phyloP scores from a whole-genome alignment of 2,888 invertebrate genomes.

The Aporophyla lueneburgensis region DNA sequence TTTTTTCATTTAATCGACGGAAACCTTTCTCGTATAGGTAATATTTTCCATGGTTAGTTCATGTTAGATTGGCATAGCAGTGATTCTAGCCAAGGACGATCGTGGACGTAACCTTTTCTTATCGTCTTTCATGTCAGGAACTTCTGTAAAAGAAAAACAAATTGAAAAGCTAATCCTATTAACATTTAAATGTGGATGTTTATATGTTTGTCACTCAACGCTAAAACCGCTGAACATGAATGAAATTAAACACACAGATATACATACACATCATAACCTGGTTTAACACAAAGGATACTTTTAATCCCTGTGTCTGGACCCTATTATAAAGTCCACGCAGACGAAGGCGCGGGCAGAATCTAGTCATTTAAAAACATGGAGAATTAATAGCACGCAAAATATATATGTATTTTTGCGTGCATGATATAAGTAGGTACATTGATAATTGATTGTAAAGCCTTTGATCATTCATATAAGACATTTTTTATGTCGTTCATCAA shows the following conservation, averaged over 20 bases:
- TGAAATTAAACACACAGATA: background rate
- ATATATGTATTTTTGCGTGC: background rate
- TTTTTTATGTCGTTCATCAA: constrained; percentile 9
- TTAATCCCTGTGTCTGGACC: too few species aligned
- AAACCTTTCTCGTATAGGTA: constrained; percentile 71
- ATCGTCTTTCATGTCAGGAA: constrained; percentile 65
- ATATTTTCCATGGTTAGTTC: constrained; percentile 77
- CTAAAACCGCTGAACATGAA: background rate
- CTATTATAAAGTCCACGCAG: too few species aligned
- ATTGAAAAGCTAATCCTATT: background rate
- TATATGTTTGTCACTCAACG: background rate
- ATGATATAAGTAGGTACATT: background rate
- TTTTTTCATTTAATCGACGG: constrained; percentile 50
- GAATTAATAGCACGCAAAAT: background rate
- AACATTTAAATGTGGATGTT: background rate
- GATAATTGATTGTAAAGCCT: background rate
- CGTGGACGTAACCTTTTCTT: constrained; percentile 39
- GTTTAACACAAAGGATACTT: too few species aligned
- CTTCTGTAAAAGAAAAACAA: constrained; percentile 58
- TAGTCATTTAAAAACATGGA: background rate
- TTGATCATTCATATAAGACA: background rate
- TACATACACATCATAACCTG: too few species aligned
- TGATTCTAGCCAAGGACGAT: background rate
- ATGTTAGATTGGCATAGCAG: constrained; percentile 16
- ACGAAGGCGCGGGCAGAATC: background rate